These are phyloP conservation scores for Tenthredo scrophulariae DNA, from an alignment of 2,888 invertebrate species.

Conservation along the genomic window DNA sequence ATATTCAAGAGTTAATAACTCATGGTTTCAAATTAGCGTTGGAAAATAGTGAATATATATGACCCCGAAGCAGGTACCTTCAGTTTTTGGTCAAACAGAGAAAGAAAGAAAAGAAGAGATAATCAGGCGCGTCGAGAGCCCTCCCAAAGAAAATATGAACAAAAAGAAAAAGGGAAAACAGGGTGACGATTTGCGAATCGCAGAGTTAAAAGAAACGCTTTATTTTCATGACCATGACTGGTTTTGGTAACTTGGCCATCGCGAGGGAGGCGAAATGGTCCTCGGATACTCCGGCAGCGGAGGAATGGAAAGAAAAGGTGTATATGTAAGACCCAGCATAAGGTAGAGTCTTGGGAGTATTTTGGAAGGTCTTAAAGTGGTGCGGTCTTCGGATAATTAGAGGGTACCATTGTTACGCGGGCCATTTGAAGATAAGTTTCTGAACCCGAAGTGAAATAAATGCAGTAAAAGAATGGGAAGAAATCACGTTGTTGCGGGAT, in stretches of 20 bases:
- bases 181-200: conserved; percentile 15
- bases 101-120: not conserved
- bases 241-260: not conserved
- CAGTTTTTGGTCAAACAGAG: not conserved
- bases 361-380: conserved; percentile 71
- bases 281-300: not conserved
- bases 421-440: conserved; percentile 40
- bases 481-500: conserved; percentile 8
- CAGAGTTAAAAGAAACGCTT: not conserved
- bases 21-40: not conserved
- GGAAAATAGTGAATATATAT: not conserved
- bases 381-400: conserved; percentile 77
- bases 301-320: conserved; percentile 57
- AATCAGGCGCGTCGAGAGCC: not conserved
- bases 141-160: not conserved
- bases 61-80: not conserved
- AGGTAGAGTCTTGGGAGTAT: conserved; percentile 69
- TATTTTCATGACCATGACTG: conserved; percentile 1
- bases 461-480: conserved; percentile 54
- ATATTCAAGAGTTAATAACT: conserved; percentile 5
- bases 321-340: conserved; percentile 55
- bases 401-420: conserved; percentile 75
- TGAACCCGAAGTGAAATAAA: conserved; percentile 35
- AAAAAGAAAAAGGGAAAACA: not conserved
- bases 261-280: not conserved